phyloP scores from a whole-genome alignment of 2,888 invertebrate genomes.

The Stegophylla sp. region DNA sequence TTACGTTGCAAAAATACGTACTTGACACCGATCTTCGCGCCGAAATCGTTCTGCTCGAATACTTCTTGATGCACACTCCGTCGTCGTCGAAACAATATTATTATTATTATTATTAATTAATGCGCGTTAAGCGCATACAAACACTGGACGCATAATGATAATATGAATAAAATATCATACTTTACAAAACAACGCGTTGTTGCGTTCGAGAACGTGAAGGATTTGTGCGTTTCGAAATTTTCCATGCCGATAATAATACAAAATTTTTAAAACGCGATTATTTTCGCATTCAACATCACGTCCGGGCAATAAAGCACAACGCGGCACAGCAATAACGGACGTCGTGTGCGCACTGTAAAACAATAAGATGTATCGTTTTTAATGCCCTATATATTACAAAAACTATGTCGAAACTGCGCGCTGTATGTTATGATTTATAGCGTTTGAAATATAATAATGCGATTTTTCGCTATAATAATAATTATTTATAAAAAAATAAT shows the following conservation, averaged over 20 bases:
- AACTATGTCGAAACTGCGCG: background rate
- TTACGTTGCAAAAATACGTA: conserved; percentile 34
- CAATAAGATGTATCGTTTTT: background rate
- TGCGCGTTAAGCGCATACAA: conserved; percentile 14
- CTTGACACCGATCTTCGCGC: conserved; percentile 43
- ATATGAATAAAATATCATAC: background rate
- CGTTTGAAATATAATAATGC: background rate
- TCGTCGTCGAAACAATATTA: too few relatives aligned
- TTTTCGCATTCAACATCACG: conserved; percentile 23
- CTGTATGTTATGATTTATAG: background rate
- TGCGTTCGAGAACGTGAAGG: conserved; percentile 42
- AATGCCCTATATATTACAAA: background rate
- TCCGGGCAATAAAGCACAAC: conserved; percentile 14
- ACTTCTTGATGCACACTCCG: background rate
- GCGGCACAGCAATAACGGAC: too few relatives aligned
- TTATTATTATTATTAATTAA: too few relatives aligned
- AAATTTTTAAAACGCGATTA: background rate
- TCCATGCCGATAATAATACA: background rate
- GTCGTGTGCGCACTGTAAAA: background rate
- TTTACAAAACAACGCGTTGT: too few relatives aligned
- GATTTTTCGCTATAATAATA: background rate
- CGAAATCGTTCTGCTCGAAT: conserved; percentile 8
- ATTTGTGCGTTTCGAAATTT: conserved; percentile 47
- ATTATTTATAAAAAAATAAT: too few relatives aligned
- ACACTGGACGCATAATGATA: conserved; percentile 40